Percentiles rank a stretch among this genome's conserved stretches.
Evolutionary conservation across 2,113 vertebrate species (phyloP).

Genomic region (Sphaerodactylus townsendi): DNA sequence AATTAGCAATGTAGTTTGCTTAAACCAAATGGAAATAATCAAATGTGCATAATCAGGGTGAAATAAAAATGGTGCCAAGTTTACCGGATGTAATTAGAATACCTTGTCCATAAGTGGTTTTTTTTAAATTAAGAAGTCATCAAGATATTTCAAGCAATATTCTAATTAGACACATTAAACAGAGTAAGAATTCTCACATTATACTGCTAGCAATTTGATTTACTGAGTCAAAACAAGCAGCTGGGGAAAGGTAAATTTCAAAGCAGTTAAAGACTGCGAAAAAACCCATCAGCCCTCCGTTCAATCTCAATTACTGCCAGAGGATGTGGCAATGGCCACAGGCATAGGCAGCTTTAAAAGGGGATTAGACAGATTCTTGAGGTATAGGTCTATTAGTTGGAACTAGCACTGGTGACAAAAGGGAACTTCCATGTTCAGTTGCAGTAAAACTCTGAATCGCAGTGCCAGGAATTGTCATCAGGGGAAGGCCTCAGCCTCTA

Average conservation of each 20-base stretch:
- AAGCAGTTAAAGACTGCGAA: neutral
- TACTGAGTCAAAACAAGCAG: neutral
- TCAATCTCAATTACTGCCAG: neutral
- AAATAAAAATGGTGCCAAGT: neutral
- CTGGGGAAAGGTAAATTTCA: fast-evolving
- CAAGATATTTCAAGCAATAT: neutral
- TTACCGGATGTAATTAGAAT: neutral
- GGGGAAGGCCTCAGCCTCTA: no score
- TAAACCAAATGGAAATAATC: neutral
- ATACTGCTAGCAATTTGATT: neutral
- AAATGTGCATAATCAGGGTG: neutral
- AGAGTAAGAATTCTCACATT: neutral
- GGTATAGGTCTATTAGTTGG: no score
- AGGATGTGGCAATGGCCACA: no score
- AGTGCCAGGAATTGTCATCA: no score
- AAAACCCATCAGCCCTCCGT: no score
- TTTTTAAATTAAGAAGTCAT: neutral
- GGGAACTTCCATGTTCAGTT: no score
- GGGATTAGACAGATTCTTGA: no score
- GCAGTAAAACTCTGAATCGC: no score
- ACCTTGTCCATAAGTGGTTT: neutral
- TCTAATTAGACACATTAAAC: neutral
- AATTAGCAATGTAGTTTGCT: neutral
- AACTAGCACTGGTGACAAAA: no score
- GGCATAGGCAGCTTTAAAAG: no score